Evolutionary conservation across 2,113 vertebrate genomes (phyloP), one percentile per base, ranked within the genome.

Genomic region (Caracal caracal): DNA sequence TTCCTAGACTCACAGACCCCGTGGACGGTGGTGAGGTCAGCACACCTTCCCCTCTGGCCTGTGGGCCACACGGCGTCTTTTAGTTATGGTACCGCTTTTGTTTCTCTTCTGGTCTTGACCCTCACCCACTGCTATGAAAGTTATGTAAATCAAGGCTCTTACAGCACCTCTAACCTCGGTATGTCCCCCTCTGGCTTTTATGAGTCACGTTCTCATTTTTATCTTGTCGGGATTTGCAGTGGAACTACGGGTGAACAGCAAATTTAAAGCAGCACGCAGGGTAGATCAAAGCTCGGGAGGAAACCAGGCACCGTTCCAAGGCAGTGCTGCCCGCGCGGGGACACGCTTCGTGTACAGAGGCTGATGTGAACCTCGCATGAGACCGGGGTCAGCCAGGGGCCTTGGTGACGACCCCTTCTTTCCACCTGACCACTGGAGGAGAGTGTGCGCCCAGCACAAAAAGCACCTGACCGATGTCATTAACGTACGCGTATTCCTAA

Each of bases 241-340:
- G 35, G 73, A 43, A 11, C 12, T 49, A 16, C 0, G 28, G 56
- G 40, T 1, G 20, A 22, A 56, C 28, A 30, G 37, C 8, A 26
- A 37, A 47, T 22, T 19, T 16, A 53, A 22, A 51, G 78, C 4
- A 6, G 24, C 40, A 0, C 17, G 4, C 0, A 0, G 16, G 26
- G 16, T 17, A 79, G 86, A 26, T 49, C 40, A 37, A n/a, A n/a
- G 37, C 33, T 8, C 15, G 2, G 33, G 13, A 0, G 63, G 20
- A n/a, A 5, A 33, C 2, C 0, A 4, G 49, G 59, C 4, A 35
- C 33, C 43, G 11, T 24, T 3, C 49, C 1, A 6, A 1, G 82
- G 49, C 11, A 5, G 11, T 0, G 5, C 8, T 7, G 10, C 33
- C 51, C 5, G 11, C 1, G 0, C 0, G 5, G 70, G 71, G 26